These are phyloP conservation scores for Octomys mimax DNA, from an alignment of 2,797 vertebrate species.

Conservation along the genomic window DNA sequence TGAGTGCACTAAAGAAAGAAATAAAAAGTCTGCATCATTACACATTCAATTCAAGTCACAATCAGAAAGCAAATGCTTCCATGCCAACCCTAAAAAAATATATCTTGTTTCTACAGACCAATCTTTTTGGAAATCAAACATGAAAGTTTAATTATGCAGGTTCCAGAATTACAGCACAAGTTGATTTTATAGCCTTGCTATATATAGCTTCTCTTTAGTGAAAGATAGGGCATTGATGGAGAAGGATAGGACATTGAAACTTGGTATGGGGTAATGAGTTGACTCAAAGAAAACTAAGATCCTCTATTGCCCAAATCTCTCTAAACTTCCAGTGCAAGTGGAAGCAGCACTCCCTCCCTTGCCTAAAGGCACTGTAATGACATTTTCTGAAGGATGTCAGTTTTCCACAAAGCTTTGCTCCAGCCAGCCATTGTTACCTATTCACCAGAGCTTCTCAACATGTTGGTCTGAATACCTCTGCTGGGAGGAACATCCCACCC, in stretches of 20 bases:
- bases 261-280: not conserved
- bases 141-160: not conserved
- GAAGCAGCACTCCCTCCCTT: not conserved
- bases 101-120: not conserved
- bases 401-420: not conserved
- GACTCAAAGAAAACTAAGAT: not conserved
- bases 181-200: conserved; percentile 51
- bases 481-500: not conserved
- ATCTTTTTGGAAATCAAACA: conserved; percentile 41
- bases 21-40: conserved; percentile 30
- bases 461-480: not conserved
- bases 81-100: not conserved
- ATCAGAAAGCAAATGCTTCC: conserved; percentile 25
- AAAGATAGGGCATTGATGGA: not conserved
- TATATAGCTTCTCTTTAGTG: not conserved
- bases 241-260: not conserved
- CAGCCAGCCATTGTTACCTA: not conserved
- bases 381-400: not conserved
- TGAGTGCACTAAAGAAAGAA: conserved; percentile 10
- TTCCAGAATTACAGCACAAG: conserved; percentile 41
- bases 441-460: not conserved
- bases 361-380: not conserved
- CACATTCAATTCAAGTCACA: conserved; percentile 35
- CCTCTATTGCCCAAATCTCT: not conserved
- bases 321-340: not conserved